These are phyloP conservation scores for Nasonia vitripennis DNA, from an alignment of 1,140 invertebrate species.

Conservation along the genomic window DNA sequence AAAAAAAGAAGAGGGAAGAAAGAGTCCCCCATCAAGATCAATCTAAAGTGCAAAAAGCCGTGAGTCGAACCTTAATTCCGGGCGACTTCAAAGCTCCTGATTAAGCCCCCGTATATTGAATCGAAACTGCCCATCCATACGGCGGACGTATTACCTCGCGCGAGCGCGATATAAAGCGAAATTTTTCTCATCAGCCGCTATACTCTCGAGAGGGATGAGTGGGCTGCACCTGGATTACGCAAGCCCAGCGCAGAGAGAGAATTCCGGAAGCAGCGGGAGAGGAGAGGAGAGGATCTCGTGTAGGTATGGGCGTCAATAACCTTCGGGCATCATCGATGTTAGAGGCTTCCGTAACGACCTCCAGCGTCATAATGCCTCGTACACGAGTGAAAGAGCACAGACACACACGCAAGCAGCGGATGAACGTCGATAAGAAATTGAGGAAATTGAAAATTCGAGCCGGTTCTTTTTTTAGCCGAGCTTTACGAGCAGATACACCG, in stretches of 20 bases:
- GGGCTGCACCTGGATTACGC: conserved; percentile 31
- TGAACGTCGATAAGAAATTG: background rate
- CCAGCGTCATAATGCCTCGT: background rate
- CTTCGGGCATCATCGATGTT: conserved; percentile 20
- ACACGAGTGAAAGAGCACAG: background rate
- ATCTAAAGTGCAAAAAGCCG: conserved; percentile 38
- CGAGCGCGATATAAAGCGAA: background rate
- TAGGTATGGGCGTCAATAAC: conserved; percentile 42
- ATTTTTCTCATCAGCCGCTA: conserved; percentile 16
- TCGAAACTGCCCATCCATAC: conserved; percentile 10
- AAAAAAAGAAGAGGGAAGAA: conserved; percentile 16
- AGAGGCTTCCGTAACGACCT: conserved; percentile 28
- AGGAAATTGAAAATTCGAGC: conserved; percentile 38
- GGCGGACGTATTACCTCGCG: background rate
- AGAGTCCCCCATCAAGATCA: background rate
- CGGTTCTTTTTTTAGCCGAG: background rate
- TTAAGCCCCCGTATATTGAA: conserved; percentile 16
- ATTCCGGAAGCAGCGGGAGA: conserved; percentile 40
- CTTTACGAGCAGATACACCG: background rate
- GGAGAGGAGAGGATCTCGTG: conserved; percentile 13
- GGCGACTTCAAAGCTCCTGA: conserved; percentile 29
- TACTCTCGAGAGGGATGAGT: background rate
- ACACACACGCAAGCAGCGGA: background rate
- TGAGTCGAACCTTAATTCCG: conserved; percentile 4
- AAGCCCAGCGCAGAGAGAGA: background rate